phyloP scores from a whole-genome alignment of 2,113 vertebrate species.

The Apistogramma diplotaenia region DNA sequence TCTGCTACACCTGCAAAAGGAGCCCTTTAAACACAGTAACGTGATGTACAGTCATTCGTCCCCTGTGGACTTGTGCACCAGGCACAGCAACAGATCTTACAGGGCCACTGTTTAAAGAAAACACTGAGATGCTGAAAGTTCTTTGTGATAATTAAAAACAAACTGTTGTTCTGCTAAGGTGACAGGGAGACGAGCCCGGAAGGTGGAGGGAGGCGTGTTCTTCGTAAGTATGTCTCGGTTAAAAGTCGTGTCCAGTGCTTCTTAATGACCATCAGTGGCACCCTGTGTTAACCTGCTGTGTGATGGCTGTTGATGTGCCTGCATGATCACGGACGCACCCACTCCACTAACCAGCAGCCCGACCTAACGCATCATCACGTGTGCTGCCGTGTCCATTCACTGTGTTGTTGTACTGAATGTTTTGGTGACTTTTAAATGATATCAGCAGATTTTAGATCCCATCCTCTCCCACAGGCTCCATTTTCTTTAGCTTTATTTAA shows the following conservation, averaged over 20 bases:
- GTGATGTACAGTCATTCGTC: background rate
- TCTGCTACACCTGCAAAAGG: background rate
- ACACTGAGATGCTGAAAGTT: background rate
- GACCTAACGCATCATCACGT: constrained; percentile 1
- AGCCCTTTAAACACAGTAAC: background rate
- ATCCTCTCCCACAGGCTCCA: background rate
- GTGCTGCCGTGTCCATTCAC: constrained; percentile 4
- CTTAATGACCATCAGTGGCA: constrained; percentile 5
- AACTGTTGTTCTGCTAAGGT: constrained; percentile 77
- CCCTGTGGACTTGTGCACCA: background rate
- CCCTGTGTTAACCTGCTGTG: constrained; percentile 14
- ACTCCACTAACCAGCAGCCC: constrained; percentile 38
- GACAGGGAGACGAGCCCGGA: constrained; percentile 76
- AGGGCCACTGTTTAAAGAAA: background rate
- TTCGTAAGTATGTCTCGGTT: constrained; percentile 77
- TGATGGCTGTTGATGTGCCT: constrained; percentile 3
- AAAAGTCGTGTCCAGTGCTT: constrained; percentile 22
- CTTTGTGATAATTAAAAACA: constrained; percentile 43
- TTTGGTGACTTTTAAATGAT: background rate
- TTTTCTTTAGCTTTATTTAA: background rate
- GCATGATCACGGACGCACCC: constrained; percentile 46
- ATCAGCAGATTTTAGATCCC: background rate
- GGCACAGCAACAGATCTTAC: background rate
- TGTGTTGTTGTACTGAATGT: background rate
- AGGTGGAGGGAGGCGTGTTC: constrained; percentile 82